A percentile compares a stretch with the other conserved stretches of the same genome.
phyloP scores from a whole-genome alignment of 2,797 vertebrate genomes.

The Parauchenoglanis ngamensis region DNA sequence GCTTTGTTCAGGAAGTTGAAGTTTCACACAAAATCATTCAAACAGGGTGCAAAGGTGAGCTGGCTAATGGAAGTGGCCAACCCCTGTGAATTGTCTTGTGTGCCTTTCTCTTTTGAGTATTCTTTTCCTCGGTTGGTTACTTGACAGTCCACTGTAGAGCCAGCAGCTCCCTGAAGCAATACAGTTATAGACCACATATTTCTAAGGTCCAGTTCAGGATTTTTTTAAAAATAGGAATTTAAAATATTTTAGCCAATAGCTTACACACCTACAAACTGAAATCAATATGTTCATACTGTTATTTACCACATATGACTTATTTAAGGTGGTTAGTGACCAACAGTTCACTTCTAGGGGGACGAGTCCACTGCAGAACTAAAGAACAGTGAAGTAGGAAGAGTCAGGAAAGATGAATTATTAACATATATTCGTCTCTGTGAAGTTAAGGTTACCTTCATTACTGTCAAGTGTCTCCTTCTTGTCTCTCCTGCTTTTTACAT shows the following conservation, averaged over 20 bases:
- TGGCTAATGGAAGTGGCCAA: slow-evolving; percentile 9
- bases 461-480: slow-evolving; percentile 23
- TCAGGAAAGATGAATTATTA: background rate
- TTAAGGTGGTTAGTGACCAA: background rate
- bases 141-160: slow-evolving; percentile 25
- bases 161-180: slow-evolving; percentile 40
- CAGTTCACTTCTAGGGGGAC: background rate
- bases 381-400: background rate
- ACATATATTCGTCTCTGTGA: background rate
- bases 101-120: slow-evolving; percentile 29
- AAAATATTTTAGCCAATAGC: background rate
- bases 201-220: background rate
- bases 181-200: background rate
- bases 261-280: background rate
- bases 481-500: slow-evolving; percentile 1
- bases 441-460: slow-evolving; percentile 39
- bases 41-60: background rate
- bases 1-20: background rate
- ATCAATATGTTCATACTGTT: background rate
- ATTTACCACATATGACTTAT: background rate
- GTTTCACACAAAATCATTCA: slow-evolving; percentile 1
- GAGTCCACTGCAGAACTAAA: background rate
- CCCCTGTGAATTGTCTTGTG: slow-evolving; percentile 35
- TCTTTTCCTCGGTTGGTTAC: slow-evolving; percentile 24
- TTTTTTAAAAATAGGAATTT: background rate